These are phyloP conservation scores for Tuta absoluta DNA, from an alignment of 2,888 invertebrate species.

Conservation along the genomic window DNA sequence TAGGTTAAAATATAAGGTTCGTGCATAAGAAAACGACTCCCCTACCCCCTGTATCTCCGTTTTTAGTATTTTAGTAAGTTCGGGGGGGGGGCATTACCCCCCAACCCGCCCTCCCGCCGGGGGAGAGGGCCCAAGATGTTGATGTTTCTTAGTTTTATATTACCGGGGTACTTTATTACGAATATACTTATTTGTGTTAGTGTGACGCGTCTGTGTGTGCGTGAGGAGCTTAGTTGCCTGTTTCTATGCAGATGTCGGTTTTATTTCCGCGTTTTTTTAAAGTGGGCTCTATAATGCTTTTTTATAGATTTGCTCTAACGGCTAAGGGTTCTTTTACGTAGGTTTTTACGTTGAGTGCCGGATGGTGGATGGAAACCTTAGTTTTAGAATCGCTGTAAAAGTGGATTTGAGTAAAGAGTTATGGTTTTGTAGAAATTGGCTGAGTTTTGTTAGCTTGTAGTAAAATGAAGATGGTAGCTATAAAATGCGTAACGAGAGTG, in stretches of 20 bases:
- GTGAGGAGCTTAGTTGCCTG: conserved; percentile 49
- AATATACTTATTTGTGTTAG: conserved; percentile 70
- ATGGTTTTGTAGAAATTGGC: conserved; percentile 15
- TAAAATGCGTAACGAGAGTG: neutral
- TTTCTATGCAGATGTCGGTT: conserved; percentile 71
- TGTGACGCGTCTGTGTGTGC: conserved; percentile 53
- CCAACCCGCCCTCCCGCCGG: conserved; percentile 43
- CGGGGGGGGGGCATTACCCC: conserved; percentile 78
- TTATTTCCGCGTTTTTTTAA: conserved; percentile 47
- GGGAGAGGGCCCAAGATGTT: conserved; percentile 70
- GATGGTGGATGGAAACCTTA: conserved; percentile 8
- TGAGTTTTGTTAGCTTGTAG: conserved; percentile 17
- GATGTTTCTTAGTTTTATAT: conserved; percentile 82
- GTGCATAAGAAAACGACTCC: conserved; percentile 77
- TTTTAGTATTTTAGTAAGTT: conserved; percentile 82
- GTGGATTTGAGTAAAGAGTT: conserved; percentile 15
- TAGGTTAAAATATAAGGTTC: conserved; percentile 81
- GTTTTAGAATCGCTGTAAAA: conserved; percentile 26
- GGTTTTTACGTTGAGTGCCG: conserved; percentile 24
- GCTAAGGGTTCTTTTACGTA: conserved; percentile 21
- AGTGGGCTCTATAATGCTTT: conserved; percentile 35
- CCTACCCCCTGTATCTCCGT: conserved; percentile 71
- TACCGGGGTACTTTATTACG: conserved; percentile 78
- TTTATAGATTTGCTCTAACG: conserved; percentile 30
- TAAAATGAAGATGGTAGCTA: neutral